Base-by-base conservation (phyloP, 2,888 invertebrate genomes). In the Cryptus armator region DNA sequence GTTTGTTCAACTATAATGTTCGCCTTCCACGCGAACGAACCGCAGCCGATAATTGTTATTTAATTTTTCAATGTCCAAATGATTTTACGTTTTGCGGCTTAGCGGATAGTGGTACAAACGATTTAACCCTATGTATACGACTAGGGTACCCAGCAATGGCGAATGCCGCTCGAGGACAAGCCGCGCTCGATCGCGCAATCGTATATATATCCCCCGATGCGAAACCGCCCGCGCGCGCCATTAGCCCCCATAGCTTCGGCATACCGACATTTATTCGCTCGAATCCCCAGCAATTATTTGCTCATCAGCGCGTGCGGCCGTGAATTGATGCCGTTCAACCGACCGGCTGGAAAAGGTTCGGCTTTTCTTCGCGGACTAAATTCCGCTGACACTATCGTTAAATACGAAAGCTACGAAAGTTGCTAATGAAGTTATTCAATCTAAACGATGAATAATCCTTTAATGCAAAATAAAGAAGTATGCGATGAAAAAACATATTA, bases 271-370 rank as follows among this genome's bases (percentile, higher is more conserved):
- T 89, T 87, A 88, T 87, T 86, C 87, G 86, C 87, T 88, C 85
- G 85, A 88, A 83, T 87, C 53, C 70, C 86, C 83, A 80, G 86
- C 88, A 89, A 90, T 91, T 90, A 91, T 90, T 90, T 88, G 82
- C 74, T 86, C 88, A 90, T 91, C 89, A 90, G 79, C 70, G 70
- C 70, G 67, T 75, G 46, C 43, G 62, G 32, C 66, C 67, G 78
- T 74, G 80, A 75, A 85, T 83, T 84, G 83, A 84, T 86, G 74
- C 83, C 16, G 66, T 75, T 64, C 43, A 59, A 67, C 32, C 19
- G 43, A 19, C 43, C 37, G 51, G 29, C 51, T 24, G 12, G 46
- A 74, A 72, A 74, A 53, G 62, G 19, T 67, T 72, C 67, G 44
- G 43, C 53, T 62, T 83, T 67, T 67, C 66, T 59, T 48, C 56